Evolutionary conservation across 2,113 vertebrate genomes (phyloP).

Genomic region (Caretta caretta): DNA sequence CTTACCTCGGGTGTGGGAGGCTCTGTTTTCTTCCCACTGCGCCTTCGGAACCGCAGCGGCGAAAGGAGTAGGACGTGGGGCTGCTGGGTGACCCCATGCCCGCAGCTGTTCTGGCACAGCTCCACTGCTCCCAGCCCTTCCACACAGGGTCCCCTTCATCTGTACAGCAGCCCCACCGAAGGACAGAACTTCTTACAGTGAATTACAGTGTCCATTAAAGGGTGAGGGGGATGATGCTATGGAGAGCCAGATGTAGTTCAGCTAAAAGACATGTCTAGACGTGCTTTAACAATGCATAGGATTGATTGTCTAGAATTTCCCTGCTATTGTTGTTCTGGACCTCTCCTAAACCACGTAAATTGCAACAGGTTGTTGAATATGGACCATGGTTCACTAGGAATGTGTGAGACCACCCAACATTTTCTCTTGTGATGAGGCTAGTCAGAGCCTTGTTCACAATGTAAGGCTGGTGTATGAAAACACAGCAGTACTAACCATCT

Average conservation of each 20-base stretch:
- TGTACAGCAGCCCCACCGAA: too few relatives aligned
- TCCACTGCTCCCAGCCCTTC: too few relatives aligned
- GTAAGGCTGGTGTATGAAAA: constrained; percentile 45
- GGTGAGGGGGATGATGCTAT: neutral
- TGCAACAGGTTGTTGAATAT: constrained; percentile 4
- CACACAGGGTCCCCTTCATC: too few relatives aligned
- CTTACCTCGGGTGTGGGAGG: too few relatives aligned
- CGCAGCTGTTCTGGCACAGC: too few relatives aligned
- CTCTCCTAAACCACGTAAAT: neutral
- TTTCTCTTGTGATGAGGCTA: constrained; percentile 44
- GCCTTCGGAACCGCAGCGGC: too few relatives aligned
- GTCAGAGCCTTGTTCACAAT: constrained; percentile 47
- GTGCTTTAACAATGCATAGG: neutral
- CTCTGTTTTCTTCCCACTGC: too few relatives aligned
- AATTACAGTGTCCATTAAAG: neutral
- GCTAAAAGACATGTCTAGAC: neutral
- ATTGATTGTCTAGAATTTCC: neutral
- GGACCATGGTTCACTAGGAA: constrained; percentile 33
- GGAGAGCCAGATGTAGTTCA: neutral
- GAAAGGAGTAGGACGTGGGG: too few relatives aligned
- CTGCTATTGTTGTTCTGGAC: neutral
- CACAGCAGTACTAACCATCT: constrained; percentile 49
- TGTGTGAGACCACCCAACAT: neutral
- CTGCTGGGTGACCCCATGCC: too few relatives aligned
- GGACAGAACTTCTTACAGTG: neutral